A percentile compares a stretch with the other conserved stretches of the same genome.
These are phyloP conservation scores for Penaeus monodon DNA, from an alignment of 2,888 invertebrate genomes.

Conservation along the genomic window DNA sequence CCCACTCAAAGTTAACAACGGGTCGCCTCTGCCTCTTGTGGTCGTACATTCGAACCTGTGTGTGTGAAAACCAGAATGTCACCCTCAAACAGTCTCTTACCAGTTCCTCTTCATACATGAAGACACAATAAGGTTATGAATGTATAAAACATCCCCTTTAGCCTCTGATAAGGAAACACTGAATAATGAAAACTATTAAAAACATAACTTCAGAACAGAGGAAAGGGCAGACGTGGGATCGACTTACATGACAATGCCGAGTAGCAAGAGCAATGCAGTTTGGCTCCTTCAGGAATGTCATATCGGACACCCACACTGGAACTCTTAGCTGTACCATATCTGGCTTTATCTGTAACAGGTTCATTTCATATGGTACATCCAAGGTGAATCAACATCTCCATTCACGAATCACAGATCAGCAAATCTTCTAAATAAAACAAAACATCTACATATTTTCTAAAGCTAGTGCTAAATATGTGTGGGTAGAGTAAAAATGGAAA, in stretches of 20 bases:
- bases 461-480: no score
- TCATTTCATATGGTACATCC: no score
- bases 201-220: background rate
- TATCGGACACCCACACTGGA: slow-evolving; percentile 87
- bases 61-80: background rate
- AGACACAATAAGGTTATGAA: background rate
- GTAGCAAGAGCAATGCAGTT: slow-evolving; percentile 81
- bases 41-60: slow-evolving; percentile 83
- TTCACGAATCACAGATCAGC: background rate
- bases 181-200: background rate
- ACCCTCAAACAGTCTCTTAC: background rate
- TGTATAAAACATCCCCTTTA: background rate
- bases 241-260: slow-evolving; percentile 84
- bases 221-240: background rate
- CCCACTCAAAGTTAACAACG: slow-evolving; percentile 73
- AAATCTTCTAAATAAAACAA: no score
- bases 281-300: slow-evolving; percentile 80
- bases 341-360: slow-evolving; percentile 77
- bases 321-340: slow-evolving; percentile 87
- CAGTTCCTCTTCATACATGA: background rate
- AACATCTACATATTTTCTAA: no score
- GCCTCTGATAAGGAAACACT: background rate
- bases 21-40: slow-evolving; percentile 82
- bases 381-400: no score
- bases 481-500: no score